phyloP scores from a whole-genome alignment of 2,888 invertebrate genomes.

The Pantelozetes paolii region DNA sequence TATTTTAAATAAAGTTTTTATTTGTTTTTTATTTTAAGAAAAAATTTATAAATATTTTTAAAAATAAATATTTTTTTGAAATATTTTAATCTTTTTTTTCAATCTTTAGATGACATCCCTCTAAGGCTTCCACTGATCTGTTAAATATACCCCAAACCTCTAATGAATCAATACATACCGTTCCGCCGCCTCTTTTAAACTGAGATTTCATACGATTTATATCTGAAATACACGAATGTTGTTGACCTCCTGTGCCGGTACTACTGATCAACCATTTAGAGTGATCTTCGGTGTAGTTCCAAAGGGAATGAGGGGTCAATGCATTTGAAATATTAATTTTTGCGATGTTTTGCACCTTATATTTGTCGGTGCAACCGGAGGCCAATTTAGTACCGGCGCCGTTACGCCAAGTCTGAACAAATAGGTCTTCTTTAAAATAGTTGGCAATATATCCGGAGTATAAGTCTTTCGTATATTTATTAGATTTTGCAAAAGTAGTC shows the following conservation, averaged over 20 bases:
- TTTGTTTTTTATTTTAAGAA: too few species aligned
- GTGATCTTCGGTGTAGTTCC: slow-evolving; percentile 49
- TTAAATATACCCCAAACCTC: slow-evolving; percentile 65
- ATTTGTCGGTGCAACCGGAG: slow-evolving; percentile 50
- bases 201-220: slow-evolving; percentile 60
- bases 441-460: slow-evolving; percentile 51
- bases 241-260: slow-evolving; percentile 45
- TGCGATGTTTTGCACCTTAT: slow-evolving; percentile 48
- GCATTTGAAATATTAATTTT: slow-evolving; percentile 45
- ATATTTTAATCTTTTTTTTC: too few species aligned
- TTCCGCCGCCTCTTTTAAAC: slow-evolving; percentile 74
- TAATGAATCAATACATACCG: slow-evolving; percentile 68
- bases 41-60: background rate
- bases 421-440: slow-evolving; percentile 49
- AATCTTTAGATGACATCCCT: slow-evolving; percentile 55
- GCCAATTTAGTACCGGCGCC: slow-evolving; percentile 51
- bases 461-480: slow-evolving; percentile 47
- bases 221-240: slow-evolving; percentile 54
- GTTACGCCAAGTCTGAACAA: slow-evolving; percentile 55
- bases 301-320: too few species aligned
- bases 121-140: slow-evolving; percentile 59
- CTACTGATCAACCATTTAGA: slow-evolving; percentile 51
- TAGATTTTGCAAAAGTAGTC: slow-evolving; percentile 36
- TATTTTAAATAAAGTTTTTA: background rate
- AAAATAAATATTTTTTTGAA: too few species aligned